Evolutionary conservation across 1,140 invertebrate species (phyloP), one percentile per base, ranked within the genome.

Genomic region (Prorops nasuta): DNA sequence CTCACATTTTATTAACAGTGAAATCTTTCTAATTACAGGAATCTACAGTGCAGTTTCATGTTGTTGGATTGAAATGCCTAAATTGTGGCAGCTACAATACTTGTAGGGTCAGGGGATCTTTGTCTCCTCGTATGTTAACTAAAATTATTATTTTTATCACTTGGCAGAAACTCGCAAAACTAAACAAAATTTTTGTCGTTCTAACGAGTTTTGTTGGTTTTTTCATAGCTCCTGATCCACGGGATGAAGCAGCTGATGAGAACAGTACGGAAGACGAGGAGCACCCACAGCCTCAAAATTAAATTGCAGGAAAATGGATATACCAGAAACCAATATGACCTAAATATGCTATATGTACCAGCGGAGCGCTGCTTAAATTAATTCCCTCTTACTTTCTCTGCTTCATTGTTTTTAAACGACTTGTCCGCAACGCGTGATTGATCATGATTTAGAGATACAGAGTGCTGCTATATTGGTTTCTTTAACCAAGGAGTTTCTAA

Each of bases 61-160:
- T 92, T 21, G 83, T 93, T 32, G 91, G 90, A 7, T 75, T 91
- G 28, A 94, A 93, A 69, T 94, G 91, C 75, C 73, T 80, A 28
- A 80, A 86, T 58, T 94, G 91, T 66, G 91, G 90, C 2, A 91
- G 88, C 3, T 94, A 93, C 64, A 94, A 94, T 66, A 93, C 91
- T 2, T 90, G 88, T 61, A 83, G 87, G 63, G 83, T 84, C 2
- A 86, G 85, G 58, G 83, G 83, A 37, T 83, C 81, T 34, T 79
- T 69, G 18, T 71, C 63, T 42, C 69, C 69, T 44, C 69, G 71
- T 73, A 51, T 49, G 28, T 38, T 49, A 6, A 6, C 24, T 28
- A 28, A 4, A 6, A 6, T 28, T 28, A 6, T 28, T 28, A 10
- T 4, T 28, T 28, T 28, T 4, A 10, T 28, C 10, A n/a, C n/a